Evolutionary conservation across 2,797 vertebrate genomes (phyloP), one percentile per base, ranked within the genome.

Genomic region (Hippopotamyrus pictus): DNA sequence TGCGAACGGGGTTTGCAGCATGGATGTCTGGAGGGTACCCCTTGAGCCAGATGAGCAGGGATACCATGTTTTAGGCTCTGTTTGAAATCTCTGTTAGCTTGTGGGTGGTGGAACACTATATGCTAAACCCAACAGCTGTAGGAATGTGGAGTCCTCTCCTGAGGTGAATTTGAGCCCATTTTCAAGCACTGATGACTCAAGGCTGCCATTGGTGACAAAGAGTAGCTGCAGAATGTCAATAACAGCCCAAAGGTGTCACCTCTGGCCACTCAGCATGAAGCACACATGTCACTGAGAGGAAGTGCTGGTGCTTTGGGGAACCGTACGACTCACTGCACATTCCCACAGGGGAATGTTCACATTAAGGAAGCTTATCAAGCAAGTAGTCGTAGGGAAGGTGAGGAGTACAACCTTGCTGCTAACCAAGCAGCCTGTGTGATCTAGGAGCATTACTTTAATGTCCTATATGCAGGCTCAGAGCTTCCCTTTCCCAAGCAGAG

Each of bases 221-320:
- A 50, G 82, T 85, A 85, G 44, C 82, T 51, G 82, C 17, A 51
- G 82, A 85, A 85, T 50, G 82, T 85, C 82, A 85, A 85, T 85
- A 85, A 85, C 22, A 51, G 82, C 82, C 48, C 22, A 51, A 44
- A 85, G 82, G 82, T 51, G 48, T 85, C n/a, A 85, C 48, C 48
- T 3, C 82, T 51, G 48, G 82, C 44, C 82, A 50, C 22, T 48
- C 46, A 85, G 48, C 44, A 50, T 22, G 44, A 85, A 46, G 44
- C 48, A 22, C 46, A 85, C 48, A 83, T 83, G 82, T 51, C 44
- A 25, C 82, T 25, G 29, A 85, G 44, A 51, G 46, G 82, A 29
- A 82, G 76, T 46, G 4, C n/a, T 85, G 82, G 46, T 25, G 46
- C 46, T 29, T 51, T 25, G 48, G 48, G 48, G 48, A 44, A 50